Percentiles rank a stretch among this genome's conserved stretches.
These are phyloP conservation scores for Bombus terrestris DNA, from an alignment of 1,140 invertebrate species.

Conservation along the genomic window DNA sequence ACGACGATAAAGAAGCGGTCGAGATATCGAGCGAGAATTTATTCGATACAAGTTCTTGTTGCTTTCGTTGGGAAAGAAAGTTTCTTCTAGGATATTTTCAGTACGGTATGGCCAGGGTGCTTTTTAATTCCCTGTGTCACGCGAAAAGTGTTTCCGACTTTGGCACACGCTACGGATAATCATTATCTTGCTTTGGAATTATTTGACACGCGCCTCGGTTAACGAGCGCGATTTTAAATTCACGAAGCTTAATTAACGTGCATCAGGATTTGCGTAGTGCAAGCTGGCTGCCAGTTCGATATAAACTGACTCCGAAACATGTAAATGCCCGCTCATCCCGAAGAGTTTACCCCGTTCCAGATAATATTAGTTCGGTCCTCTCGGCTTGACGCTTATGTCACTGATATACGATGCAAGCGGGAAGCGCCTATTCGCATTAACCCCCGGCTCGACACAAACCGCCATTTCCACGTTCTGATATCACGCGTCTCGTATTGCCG, in stretches of 20 bases:
- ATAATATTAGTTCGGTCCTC: constrained; percentile 51
- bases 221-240: constrained; percentile 45
- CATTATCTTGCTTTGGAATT: constrained; percentile 38
- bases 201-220: constrained; percentile 37
- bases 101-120: background rate
- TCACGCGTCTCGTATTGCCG: background rate
- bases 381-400: constrained; percentile 4
- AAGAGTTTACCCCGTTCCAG: constrained; percentile 50
- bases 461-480: constrained; percentile 13
- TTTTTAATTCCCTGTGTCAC: constrained; percentile 21
- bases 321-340: constrained; percentile 18
- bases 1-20: background rate
- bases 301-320: constrained; percentile 41
- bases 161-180: constrained; percentile 14
- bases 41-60: background rate
- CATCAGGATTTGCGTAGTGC: constrained; percentile 5
- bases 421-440: constrained; percentile 21
- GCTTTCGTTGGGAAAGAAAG: background rate
- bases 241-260: constrained; percentile 56
- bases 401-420: constrained; percentile 48
- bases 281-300: constrained; percentile 28
- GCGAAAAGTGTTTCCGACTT: constrained; percentile 5
- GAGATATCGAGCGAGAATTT: constrained; percentile 9
- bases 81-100: constrained; percentile 1
- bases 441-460: constrained; percentile 32